A percentile compares a stretch with the other conserved stretches of the same genome.
Conservation (phyloP, 2,113 vertebrate genomes). For the Vulpes ferrilata region DNA sequence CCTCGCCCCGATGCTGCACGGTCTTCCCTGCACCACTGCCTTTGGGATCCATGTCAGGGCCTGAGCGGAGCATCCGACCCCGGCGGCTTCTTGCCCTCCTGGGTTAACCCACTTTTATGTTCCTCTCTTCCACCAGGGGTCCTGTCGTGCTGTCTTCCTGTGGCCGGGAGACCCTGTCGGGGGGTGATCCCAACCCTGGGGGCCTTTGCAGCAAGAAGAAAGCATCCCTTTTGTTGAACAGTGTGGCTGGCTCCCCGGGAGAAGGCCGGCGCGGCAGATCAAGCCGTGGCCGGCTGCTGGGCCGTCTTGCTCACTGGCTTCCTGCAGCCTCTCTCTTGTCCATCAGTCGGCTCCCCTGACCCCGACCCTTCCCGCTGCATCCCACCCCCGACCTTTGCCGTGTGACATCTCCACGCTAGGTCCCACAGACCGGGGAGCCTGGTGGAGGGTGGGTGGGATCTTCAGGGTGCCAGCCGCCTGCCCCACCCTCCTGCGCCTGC, state of each 20-base stretch:
- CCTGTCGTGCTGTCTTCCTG: slow-evolving; percentile 63
- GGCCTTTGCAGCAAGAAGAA: slow-evolving; percentile 27
- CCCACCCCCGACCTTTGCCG: not conserved
- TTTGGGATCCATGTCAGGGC: not conserved
- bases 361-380: not conserved
- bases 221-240: not conserved
- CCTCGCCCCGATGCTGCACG: fast-evolving
- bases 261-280: not conserved
- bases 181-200: not conserved
- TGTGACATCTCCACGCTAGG: not conserved
- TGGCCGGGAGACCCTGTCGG: not conserved
- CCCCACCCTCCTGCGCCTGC: not conserved
- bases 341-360: not conserved
- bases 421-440: not conserved
- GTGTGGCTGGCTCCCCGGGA: not conserved
- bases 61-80: not conserved
- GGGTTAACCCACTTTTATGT: not conserved
- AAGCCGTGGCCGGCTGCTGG: not conserved
- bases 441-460: fast-evolving
- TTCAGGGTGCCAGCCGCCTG: not conserved
- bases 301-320: not conserved
- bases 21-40: not conserved
- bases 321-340: not conserved
- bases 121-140: slow-evolving; percentile 54
- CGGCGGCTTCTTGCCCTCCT: not conserved